Evolutionary conservation across 2,797 vertebrate species (phyloP).

Genomic region (Bradypodion ventrale): DNA sequence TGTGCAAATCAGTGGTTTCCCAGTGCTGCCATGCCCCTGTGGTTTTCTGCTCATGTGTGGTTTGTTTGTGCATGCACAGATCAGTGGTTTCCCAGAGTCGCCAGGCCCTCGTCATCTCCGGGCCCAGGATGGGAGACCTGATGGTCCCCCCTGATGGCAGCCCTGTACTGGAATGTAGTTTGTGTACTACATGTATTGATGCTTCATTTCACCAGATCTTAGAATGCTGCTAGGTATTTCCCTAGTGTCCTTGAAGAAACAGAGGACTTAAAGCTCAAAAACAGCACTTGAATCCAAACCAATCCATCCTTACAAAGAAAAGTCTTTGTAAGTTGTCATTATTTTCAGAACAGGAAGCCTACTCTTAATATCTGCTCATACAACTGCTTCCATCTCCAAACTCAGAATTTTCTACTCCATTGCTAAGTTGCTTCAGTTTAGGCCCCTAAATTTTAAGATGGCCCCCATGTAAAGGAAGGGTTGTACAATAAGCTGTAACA

Average conservation of each 20-base stretch:
- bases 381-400: background rate
- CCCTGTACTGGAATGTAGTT: no score
- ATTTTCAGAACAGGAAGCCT: background rate
- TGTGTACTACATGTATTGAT: no score
- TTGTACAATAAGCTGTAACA: constrained; percentile 44
- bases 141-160: no score
- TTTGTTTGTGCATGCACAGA: no score
- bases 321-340: background rate
- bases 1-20: no score
- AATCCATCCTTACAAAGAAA: background rate
- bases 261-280: background rate
- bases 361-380: background rate
- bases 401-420: background rate
- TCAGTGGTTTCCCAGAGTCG: no score
- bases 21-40: no score
- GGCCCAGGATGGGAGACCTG: no score
- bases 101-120: no score
- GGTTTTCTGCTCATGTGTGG: no score
- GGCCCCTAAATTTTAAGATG: constrained; percentile 8
- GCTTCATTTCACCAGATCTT: background rate
- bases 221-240: background rate
- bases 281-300: background rate
- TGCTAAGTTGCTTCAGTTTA: background rate
- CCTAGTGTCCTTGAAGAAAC: background rate
- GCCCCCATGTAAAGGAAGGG: constrained; percentile 17